Evolutionary conservation across 2,797 vertebrate species (phyloP).

Genomic region (Megalops cyprinoides): DNA sequence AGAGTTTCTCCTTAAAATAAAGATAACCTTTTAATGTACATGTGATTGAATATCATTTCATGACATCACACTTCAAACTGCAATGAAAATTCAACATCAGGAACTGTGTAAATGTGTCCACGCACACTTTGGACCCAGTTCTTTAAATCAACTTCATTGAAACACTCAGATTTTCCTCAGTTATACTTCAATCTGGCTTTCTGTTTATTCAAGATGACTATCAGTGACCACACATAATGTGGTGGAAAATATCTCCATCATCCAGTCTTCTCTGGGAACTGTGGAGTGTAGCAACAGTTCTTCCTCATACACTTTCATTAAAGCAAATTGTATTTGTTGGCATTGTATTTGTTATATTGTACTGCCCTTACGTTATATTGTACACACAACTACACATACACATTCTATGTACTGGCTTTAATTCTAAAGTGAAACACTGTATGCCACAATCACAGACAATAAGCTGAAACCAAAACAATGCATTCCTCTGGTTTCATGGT

Average conservation of each 20-base stretch:
- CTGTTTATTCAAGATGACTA: constrained; percentile 20
- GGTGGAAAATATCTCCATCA: constrained; percentile 1
- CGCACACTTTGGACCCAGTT: background rate
- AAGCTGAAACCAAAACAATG: background rate
- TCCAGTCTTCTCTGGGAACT: background rate
- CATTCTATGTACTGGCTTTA: background rate
- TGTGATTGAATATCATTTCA: background rate
- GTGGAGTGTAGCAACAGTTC: background rate
- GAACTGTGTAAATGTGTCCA: background rate
- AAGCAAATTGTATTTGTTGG: background rate
- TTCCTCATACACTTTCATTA: background rate
- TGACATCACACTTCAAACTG: background rate
- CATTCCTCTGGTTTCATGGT: background rate
- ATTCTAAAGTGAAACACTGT: background rate
- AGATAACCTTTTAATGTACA: background rate
- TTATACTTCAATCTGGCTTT: background rate
- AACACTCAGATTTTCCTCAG: background rate
- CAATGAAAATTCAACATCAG: background rate
- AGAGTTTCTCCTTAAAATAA: background rate
- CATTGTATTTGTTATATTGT: background rate
- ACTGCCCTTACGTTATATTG: background rate
- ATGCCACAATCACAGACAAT: background rate
- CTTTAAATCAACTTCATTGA: constrained; percentile 1
- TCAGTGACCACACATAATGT: background rate
- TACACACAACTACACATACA: background rate